Base-by-base conservation (phyloP, 2,888 invertebrate species). In the Ceratothoa steindachneri region DNA sequence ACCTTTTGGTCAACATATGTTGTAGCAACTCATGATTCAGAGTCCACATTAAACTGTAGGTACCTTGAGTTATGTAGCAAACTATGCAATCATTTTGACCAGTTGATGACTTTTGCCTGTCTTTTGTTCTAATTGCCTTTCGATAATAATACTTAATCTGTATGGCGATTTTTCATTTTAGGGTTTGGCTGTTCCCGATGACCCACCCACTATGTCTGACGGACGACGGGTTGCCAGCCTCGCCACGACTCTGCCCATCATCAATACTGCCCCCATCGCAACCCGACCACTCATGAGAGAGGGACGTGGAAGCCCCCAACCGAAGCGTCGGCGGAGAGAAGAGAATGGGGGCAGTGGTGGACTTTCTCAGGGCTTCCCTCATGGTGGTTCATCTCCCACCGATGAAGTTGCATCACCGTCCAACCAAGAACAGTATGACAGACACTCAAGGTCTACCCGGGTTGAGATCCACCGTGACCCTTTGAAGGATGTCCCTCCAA, bases 101-200 rank as follows among this genome's bases (percentile, higher is more conserved):
- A n/a, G n/a, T n/a, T n/a, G n/a, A n/a, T n/a, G n/a, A n/a, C n/a
- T n/a, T n/a, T n/a, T n/a, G n/a, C n/a, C n/a, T n/a, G n/a, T n/a
- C n/a, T n/a, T n/a, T n/a, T n/a, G n/a, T n/a, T n/a, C n/a, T n/a
- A n/a, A n/a, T n/a, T n/a, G n/a, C n/a, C n/a, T n/a, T n/a, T n/a
- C n/a, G n/a, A n/a, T n/a, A n/a, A n/a, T n/a, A n/a, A n/a, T n/a
- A n/a, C n/a, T n/a, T n/a, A n/a, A n/a, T n/a, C n/a, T n/a, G n/a
- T n/a, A n/a, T n/a, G n/a, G n/a, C n/a, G n/a, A 41, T 41, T 41
- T 41, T 41, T 41, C 41, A 5, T 41, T 41, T 5, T 9, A 60
- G 64, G 78, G 78, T 4, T 52, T 78, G 55, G 75, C 78, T 2
- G 78, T 78, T n/a, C 78, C 75, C 24, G 78, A 75, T 41, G 75